A percentile compares a stretch with the other conserved stretches of the same genome.
These are phyloP conservation scores for Palythoa grandis DNA, from an alignment of 92 coral and sea anemone genomes.

Conservation along the genomic window DNA sequence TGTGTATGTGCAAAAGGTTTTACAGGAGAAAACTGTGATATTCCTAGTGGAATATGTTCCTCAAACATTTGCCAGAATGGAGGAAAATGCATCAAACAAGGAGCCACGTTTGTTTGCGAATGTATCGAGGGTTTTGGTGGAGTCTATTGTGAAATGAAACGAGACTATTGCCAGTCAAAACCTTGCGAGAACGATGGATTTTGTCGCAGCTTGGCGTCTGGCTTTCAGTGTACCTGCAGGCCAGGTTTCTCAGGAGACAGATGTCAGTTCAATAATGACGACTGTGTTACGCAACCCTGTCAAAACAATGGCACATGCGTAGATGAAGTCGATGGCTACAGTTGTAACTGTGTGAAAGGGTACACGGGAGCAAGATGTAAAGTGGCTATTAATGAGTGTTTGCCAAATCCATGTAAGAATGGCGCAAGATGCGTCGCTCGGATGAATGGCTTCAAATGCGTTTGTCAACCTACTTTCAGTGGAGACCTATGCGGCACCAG, in stretches of 20 bases:
- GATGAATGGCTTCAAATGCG: slow-evolving; percentile 74
- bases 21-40: slow-evolving; percentile 86
- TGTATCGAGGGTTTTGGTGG: slow-evolving; percentile 83
- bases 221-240: slow-evolving; percentile 77
- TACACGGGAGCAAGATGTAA: slow-evolving; percentile 83
- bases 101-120: slow-evolving; percentile 72
- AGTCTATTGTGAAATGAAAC: slow-evolving; percentile 78
- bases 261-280: slow-evolving; percentile 81
- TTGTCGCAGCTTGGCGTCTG: slow-evolving; percentile 69
- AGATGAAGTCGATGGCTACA: slow-evolving; percentile 66
- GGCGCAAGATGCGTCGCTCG: slow-evolving; percentile 80
- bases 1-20: slow-evolving; percentile 91
- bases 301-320: slow-evolving; percentile 79
- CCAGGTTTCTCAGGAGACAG: slow-evolving; percentile 82
- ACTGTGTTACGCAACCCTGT: slow-evolving; percentile 82
- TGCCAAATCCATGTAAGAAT: slow-evolving; percentile 77
- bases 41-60: slow-evolving; percentile 71
- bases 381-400: slow-evolving; percentile 66
- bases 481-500: slow-evolving; percentile 75
- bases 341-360: slow-evolving; percentile 76
- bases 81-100: slow-evolving; percentile 74
- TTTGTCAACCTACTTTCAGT: slow-evolving; percentile 82
- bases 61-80: slow-evolving; percentile 80
- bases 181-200: slow-evolving; percentile 80
- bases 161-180: slow-evolving; percentile 73